Evolutionary conservation across 2,888 invertebrate genomes (phyloP).

Genomic region (Pilophorus perplexus): DNA sequence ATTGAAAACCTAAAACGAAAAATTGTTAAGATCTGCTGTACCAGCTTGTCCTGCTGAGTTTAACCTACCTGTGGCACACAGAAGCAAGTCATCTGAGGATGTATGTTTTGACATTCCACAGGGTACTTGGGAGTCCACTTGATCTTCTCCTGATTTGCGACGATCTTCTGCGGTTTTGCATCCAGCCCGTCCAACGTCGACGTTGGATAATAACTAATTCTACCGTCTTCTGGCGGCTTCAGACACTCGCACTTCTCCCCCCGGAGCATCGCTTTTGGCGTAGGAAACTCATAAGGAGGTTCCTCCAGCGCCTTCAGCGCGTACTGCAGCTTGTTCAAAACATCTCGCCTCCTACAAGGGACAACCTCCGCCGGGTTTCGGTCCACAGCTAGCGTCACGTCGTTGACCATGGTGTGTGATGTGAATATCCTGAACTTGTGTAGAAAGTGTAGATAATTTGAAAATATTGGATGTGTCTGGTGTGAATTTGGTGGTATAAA

Average conservation of each 20-base stretch:
- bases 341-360: slow-evolving; percentile 21
- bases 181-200: slow-evolving; percentile 1
- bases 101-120: slow-evolving; percentile 7
- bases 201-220: slow-evolving; percentile 17
- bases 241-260: slow-evolving; percentile 11
- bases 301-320: slow-evolving; percentile 1
- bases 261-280: neutral
- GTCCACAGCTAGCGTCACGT: slow-evolving; percentile 9
- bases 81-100: slow-evolving; percentile 29
- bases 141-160: neutral
- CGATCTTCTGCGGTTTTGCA: slow-evolving; percentile 15
- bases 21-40: neutral
- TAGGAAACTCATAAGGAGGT: slow-evolving; percentile 4
- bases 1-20: slow-evolving; percentile 13
- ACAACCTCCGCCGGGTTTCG: neutral
- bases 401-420: slow-evolving; percentile 10
- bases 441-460: no score
- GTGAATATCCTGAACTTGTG: no score
- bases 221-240: neutral
- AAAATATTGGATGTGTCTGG: no score
- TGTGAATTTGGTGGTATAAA: no score
- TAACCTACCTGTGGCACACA: slow-evolving; percentile 31
- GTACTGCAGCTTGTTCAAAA: slow-evolving; percentile 15
- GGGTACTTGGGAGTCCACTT: slow-evolving; percentile 38
- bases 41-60: neutral